phyloP scores from a whole-genome alignment of 2,888 invertebrate genomes.

The Gymnocheta viridis region DNA sequence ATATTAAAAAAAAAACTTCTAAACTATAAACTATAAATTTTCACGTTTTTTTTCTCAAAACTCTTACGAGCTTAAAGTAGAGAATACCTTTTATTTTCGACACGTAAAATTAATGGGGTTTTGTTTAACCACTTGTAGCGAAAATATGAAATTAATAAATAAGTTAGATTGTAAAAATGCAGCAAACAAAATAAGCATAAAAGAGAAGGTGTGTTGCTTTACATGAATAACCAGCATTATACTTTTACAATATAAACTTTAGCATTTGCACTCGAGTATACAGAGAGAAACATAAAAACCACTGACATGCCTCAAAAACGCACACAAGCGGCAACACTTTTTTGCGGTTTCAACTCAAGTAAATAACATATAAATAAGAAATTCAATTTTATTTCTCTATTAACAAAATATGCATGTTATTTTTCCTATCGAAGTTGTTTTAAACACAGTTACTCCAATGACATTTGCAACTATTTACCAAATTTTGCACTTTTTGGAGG shows the following conservation, averaged over 20 bases:
- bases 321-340: constrained; percentile 69
- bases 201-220: not conserved
- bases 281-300: constrained; percentile 32
- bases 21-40: too few species aligned
- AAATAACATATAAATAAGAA: constrained; percentile 60
- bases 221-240: not conserved
- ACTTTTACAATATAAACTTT: not conserved
- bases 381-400: not conserved
- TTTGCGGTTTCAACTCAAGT: constrained; percentile 56
- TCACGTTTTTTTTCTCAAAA: too few species aligned
- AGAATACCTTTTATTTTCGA: too few species aligned
- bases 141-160: too few species aligned
- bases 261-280: not conserved
- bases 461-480: constrained; percentile 9
- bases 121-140: too few species aligned
- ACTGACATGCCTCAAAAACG: constrained; percentile 68
- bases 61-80: too few species aligned
- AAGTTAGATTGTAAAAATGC: too few species aligned
- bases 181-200: too few species aligned
- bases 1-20: too few species aligned
- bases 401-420: not conserved
- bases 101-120: too few species aligned
- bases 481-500: constrained; percentile 32
- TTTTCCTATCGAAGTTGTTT: not conserved
- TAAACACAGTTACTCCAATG: not conserved